Percentiles rank a stretch among this genome's conserved stretches.
Conservation (phyloP, 2,797 vertebrate genomes). For the Sorex maritimensis region DNA sequence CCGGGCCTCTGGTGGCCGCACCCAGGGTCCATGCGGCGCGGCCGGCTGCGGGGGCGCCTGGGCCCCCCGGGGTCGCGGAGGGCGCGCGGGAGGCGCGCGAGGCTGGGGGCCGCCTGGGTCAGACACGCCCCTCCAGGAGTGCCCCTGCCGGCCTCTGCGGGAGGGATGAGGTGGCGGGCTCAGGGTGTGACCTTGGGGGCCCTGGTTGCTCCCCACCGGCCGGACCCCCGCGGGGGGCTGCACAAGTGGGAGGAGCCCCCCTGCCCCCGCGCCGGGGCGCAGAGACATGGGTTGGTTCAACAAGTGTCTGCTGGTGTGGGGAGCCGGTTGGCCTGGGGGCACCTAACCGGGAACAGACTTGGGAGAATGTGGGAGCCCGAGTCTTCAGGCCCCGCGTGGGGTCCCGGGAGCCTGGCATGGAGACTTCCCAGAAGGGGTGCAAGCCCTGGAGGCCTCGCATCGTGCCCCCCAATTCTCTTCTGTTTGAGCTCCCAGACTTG, state of each 20-base stretch:
- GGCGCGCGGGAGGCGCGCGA: background rate
- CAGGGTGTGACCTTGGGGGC: conserved; percentile 61
- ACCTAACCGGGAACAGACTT: background rate
- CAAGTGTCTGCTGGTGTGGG: background rate
- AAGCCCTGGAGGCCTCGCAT: background rate
- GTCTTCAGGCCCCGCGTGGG: background rate
- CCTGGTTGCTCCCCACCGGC: background rate
- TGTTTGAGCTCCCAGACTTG: too few species aligned
- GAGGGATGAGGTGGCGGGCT: background rate
- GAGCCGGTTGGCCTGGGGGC: too few species aligned
- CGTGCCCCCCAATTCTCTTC: too few species aligned
- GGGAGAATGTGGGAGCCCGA: background rate
- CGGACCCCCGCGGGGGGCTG: background rate
- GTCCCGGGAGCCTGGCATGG: background rate
- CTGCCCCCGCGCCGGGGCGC: background rate
- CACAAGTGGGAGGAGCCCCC: background rate
- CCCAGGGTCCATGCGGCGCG: background rate
- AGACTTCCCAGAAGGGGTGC: background rate
- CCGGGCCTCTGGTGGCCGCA: background rate
- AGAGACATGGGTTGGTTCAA: background rate
- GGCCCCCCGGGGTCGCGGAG: conserved; percentile 71
- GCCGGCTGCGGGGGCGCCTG: background rate
- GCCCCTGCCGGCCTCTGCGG: too few species aligned
- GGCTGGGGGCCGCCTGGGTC: too few species aligned
- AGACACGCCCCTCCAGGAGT: conserved; percentile 75